phyloP scores from a whole-genome alignment of 1,140 invertebrate species.

The Octopus sinensis region DNA sequence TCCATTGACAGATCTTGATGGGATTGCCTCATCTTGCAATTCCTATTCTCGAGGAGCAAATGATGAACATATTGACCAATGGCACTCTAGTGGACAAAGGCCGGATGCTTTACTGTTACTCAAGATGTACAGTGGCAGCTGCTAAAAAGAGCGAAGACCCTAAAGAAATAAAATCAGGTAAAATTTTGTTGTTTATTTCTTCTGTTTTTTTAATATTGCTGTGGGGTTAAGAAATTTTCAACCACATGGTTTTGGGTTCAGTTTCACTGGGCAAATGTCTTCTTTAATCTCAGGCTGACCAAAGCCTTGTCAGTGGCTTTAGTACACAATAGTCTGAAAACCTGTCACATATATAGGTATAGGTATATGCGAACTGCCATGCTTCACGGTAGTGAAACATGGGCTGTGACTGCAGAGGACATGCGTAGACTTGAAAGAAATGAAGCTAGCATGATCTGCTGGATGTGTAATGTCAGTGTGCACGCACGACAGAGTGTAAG shows the following conservation, averaged over 20 bases:
- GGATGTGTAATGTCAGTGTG: too few relatives aligned
- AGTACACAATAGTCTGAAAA: too few relatives aligned
- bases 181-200: slow-evolving; percentile 41
- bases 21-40: slow-evolving; percentile 73
- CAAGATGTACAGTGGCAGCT: slow-evolving; percentile 62
- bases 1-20: slow-evolving; percentile 65
- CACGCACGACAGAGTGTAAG: too few relatives aligned
- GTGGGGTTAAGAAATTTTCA: not conserved
- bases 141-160: slow-evolving; percentile 59
- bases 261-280: too few relatives aligned
- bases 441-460: too few relatives aligned
- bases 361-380: too few relatives aligned
- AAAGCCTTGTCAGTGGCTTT: too few relatives aligned
- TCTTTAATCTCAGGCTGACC: too few relatives aligned
- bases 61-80: slow-evolving; percentile 73
- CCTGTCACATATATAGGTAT: too few relatives aligned
- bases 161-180: slow-evolving; percentile 46
- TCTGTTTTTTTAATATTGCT: not conserved
- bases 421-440: too few relatives aligned
- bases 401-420: too few relatives aligned
- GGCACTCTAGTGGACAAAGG: slow-evolving; percentile 78
- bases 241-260: not conserved
- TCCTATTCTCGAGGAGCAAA: slow-evolving; percentile 67
- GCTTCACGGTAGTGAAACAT: too few relatives aligned
- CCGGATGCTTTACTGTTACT: slow-evolving; percentile 62